These are phyloP conservation scores for Phanerotoma sp. DNA, from an alignment of 2,888 invertebrate genomes.

Conservation along the genomic window DNA sequence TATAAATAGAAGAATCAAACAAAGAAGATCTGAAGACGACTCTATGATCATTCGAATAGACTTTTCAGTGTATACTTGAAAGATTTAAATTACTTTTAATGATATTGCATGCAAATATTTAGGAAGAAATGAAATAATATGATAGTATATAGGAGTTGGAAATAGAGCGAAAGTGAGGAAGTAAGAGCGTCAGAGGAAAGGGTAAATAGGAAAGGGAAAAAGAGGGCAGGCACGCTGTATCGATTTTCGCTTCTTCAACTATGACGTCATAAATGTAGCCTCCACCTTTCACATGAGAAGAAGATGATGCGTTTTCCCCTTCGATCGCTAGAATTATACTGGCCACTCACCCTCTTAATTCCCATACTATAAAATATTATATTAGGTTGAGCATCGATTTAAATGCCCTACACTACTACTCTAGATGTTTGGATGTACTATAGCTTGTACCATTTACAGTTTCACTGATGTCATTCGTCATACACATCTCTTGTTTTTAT, in stretches of 20 bases:
- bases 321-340: background rate
- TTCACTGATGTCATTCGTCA: no score
- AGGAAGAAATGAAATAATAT: no score
- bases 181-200: slow-evolving; percentile 1
- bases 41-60: no score
- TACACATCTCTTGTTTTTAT: background rate
- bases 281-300: slow-evolving; percentile 18
- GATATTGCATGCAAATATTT: no score
- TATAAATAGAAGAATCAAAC: no score
- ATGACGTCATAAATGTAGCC: slow-evolving; percentile 46
- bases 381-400: background rate
- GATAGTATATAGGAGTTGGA: background rate
- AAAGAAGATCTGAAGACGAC: no score
- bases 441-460: background rate
- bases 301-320: slow-evolving; percentile 14
- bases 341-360: no score
- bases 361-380: background rate
- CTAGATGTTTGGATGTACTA: background rate
- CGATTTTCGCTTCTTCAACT: slow-evolving; percentile 45
- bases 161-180: slow-evolving; percentile 8
- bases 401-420: background rate
- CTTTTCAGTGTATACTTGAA: no score
- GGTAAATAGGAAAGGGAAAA: slow-evolving; percentile 13
- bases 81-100: no score
- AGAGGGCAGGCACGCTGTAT: slow-evolving; percentile 44